Evolutionary conservation across 2,888 invertebrate genomes (phyloP), one percentile per base, ranked within the genome.

Genomic region (Protodeltote pygarga): DNA sequence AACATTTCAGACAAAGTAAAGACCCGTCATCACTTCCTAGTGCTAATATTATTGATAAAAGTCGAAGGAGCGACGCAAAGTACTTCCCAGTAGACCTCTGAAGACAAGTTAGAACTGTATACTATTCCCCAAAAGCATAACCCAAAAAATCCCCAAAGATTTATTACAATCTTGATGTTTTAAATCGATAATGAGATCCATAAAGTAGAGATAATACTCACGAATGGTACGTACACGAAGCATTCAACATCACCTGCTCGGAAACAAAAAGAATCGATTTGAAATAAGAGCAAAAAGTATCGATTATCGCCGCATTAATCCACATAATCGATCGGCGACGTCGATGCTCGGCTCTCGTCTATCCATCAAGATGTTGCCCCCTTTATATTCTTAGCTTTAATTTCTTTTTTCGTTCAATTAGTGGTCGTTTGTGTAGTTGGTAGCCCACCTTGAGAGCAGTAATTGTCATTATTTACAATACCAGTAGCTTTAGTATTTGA

Each of bases 251-350:
- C 86, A 85, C 79, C 81, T 83, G 83, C 72, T 61, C 53, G 60
- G 51, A 57, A 75, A 75, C 65, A 70, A 67, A 68, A 68, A 70
- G 47, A 64, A 68, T 58, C 64, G 67, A 49, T 38, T 49, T 32
- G 16, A 63, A 49, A 63, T 67, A 71, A 60, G 42, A 72, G 68
- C 73, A 79, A 78, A 83, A 81, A 79, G 67, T 58, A 71, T 78
- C 75, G 82, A 83, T 73, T 79, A 86, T 84, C 83, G 75, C 71
- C 67, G 71, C 82, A 80, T 83, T 80, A 79, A 82, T 83, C 75
- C 77, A 70, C 73, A 80, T 83, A 83, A 83, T 82, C 81, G 78
- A 80, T 78, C 69, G 73, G 66, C 57, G 58, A 70, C 49, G 64
- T 74, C 71, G 73, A 72, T 64, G 48, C 61, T 68, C 40, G 51